Conservation (phyloP, 2,113 vertebrate species). For the Carollia perspicillata region DNA sequence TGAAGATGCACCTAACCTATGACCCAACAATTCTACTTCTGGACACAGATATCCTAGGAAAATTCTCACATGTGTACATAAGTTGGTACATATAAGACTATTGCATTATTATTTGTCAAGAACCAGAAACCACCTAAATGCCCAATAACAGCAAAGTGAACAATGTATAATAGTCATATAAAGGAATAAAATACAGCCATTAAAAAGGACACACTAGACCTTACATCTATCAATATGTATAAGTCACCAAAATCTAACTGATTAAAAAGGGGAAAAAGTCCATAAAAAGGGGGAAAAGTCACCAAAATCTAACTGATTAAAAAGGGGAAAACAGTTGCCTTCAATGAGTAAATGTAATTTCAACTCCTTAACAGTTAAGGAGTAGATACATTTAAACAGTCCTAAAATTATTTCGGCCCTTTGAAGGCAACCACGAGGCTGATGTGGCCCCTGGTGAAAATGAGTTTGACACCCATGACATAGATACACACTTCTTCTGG, state of each 20-base stretch:
- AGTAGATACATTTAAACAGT: no score
- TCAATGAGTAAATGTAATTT: no score
- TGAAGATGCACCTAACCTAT: neutral
- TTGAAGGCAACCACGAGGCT: no score
- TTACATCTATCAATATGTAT: neutral
- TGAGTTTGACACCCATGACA: no score
- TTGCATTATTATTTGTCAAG: neutral
- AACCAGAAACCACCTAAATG: neutral
- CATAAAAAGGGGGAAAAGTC: neutral
- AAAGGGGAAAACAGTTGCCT: neutral
- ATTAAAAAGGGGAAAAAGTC: neutral
- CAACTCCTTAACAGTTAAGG: no score
- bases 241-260: neutral
- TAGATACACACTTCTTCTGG: no score
- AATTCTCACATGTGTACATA: neutral
- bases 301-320: neutral
- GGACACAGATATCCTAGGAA: neutral
- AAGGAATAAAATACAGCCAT: neutral
- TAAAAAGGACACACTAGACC: neutral
- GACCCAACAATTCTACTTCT: neutral
- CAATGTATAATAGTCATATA: neutral
- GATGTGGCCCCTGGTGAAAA: no score
- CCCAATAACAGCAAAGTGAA: slow-evolving; percentile 10
- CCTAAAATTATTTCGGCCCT: no score
- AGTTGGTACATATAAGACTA: neutral